phyloP scores from a whole-genome alignment of 2,888 invertebrate species.

The Scaptomyza polygonia region DNA sequence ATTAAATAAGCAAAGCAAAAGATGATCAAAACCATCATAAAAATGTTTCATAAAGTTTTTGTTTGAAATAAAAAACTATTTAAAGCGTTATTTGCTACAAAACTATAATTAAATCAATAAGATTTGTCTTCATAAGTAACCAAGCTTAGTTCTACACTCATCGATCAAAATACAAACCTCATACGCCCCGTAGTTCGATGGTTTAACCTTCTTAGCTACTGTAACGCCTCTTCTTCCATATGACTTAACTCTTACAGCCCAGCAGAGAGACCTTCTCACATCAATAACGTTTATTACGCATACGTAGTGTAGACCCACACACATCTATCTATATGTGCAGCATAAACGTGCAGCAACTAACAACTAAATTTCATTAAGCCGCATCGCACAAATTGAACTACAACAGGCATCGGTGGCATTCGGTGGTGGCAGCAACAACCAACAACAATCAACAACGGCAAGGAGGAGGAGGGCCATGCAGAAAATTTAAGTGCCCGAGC shows the following conservation, averaged over 20 bases:
- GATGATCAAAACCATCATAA: not conserved
- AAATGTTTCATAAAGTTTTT: too few species aligned
- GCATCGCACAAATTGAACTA: conserved; percentile 78
- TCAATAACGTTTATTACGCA: conserved; percentile 49
- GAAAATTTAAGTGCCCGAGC: conserved; percentile 75
- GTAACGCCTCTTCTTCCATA: conserved; percentile 27
- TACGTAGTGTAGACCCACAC: conserved; percentile 42
- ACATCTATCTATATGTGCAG: conserved; percentile 47
- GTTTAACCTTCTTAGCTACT: not conserved
- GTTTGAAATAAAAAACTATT: too few species aligned
- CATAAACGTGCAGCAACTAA: conserved; percentile 77
- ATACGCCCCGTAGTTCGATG: conserved; percentile 27
- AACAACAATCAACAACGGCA: conserved; percentile 24
- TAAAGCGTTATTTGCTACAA: too few species aligned
- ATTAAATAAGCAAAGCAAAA: too few species aligned
- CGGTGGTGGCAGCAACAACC: conserved; percentile 12
- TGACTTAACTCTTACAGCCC: conserved; percentile 30
- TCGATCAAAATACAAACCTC: not conserved
- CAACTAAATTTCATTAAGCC: conserved; percentile 78
- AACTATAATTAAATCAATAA: too few species aligned
- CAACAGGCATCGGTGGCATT: conserved; percentile 50
- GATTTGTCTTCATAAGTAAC: too few species aligned
- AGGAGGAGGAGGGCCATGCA: conserved; percentile 46
- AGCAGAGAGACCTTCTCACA: conserved; percentile 29
- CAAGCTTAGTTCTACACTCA: not conserved